Base-by-base conservation (phyloP, 92 coral and sea anemone species). In the Zoanthus solanderi region DNA sequence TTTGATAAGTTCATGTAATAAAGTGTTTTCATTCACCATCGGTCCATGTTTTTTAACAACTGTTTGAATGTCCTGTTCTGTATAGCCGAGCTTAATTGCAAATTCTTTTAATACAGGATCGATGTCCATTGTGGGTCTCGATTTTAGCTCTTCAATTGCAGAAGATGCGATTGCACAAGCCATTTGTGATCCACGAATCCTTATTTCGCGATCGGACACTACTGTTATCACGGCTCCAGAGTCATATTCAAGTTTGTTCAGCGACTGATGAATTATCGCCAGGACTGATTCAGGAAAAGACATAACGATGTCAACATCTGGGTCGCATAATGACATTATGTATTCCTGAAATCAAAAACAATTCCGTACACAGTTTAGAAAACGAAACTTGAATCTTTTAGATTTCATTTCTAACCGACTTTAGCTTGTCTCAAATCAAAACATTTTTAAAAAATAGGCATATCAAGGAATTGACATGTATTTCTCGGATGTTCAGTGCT, bases 1-100 rank as follows among this genome's bases (percentile, higher is more conserved):
- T 53, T 93, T 93, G 10, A 97, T 92, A 13, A 97, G 95, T 84
- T 97, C 96, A 5, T 93, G 88, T 30, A 97, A 84, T 9, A 97
- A 90, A 13, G 91, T 93, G 82, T 97, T 97, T 15, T 89, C 86
- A 81, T 94, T 90, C 13, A 97, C 92, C 44, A 79, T 92, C 1
- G 95, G 89, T 42, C 98, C 98, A 78, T 93, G 92, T 32, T 95
- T 95, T 80, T 89, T 94, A 30, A 97, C 94, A 29, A 95, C 98
- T 8, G 86, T 88, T 56, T 92, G 85, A 28, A 97, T 90, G 8
- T 95, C 94, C 60, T 92, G 68, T 61, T 95, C 93, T 37, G 89
- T 87, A 71, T 95, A 97, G 7, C 93, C 94, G 9, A 97, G 97
- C 78, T 97, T 97, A 47, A 89, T 89, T 8, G 99, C 99, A 82